Evolutionary conservation across 1,140 invertebrate species (phyloP).

Genomic region (Drosophila elegans): DNA sequence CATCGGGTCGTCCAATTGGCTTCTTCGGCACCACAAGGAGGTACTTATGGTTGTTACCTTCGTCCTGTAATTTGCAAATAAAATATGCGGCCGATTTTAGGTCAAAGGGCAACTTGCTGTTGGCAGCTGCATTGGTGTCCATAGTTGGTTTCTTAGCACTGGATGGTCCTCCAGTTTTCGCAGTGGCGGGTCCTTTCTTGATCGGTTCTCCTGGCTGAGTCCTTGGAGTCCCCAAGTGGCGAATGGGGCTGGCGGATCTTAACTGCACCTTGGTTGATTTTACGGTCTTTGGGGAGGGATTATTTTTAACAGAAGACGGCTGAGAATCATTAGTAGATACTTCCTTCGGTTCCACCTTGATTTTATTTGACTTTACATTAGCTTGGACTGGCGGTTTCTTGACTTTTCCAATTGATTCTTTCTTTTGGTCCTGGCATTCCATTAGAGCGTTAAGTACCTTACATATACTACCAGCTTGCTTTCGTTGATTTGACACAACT

Average conservation of each 20-base stretch:
- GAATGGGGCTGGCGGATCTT: conserved; percentile 6
- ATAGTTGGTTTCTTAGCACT: conserved; percentile 5
- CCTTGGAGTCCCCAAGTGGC: not conserved
- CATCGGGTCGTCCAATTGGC: not conserved
- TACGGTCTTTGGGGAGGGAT: not conserved
- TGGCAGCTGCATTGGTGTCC: conserved; percentile 9
- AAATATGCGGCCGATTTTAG: conserved; percentile 32
- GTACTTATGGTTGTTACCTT: conserved; percentile 22
- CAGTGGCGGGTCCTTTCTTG: not conserved
- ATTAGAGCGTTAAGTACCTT: not conserved
- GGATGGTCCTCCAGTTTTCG: not conserved
- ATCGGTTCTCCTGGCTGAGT: not conserved
- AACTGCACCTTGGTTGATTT: not conserved
- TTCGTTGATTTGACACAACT: not conserved
- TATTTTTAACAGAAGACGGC: not conserved
- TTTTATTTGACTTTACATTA: not conserved
- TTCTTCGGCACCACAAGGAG: conserved; percentile 25
- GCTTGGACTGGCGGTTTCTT: not conserved
- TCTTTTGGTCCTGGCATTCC: not conserved
- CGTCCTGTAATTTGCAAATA: conserved; percentile 48
- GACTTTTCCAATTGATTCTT: not conserved
- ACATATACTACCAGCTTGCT: conserved; percentile 8
- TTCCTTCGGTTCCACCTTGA: not conserved
- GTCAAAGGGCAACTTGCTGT: conserved; percentile 40
- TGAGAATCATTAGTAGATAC: not conserved